These are phyloP conservation scores for Oxyscelio sp. DNA, from an alignment of 2,888 invertebrate genomes.

Conservation along the genomic window DNA sequence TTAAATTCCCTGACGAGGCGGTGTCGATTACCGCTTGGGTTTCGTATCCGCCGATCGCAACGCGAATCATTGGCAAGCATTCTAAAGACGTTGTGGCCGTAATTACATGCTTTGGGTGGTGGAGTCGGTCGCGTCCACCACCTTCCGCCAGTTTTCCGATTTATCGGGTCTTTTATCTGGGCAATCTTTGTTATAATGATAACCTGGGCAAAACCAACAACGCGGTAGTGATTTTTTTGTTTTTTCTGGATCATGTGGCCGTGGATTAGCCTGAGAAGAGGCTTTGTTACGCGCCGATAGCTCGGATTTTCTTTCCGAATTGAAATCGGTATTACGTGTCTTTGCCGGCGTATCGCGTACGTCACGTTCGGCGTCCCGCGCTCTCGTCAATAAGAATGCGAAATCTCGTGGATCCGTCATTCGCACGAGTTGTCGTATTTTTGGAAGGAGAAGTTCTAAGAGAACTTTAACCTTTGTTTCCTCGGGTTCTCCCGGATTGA, in stretches of 20 bases:
- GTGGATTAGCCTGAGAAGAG: no score
- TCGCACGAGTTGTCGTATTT: not conserved
- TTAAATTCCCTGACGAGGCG: slow-evolving; percentile 5
- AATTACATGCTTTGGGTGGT: not conserved
- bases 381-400: not conserved
- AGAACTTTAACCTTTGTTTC: not conserved
- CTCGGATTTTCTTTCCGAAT: no score
- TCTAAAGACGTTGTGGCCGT: not conserved
- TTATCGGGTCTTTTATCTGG: not conserved
- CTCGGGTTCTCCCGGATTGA: not conserved
- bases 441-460: not conserved
- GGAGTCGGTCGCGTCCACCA: not conserved
- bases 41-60: not conserved
- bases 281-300: not conserved
- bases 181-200: slow-evolving; percentile 33
- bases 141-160: slow-evolving; percentile 32
- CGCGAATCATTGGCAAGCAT: not conserved
- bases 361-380: not conserved
- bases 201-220: slow-evolving; percentile 30
- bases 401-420: not conserved
- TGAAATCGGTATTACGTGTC: no score
- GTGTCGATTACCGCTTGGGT: slow-evolving; percentile 6
- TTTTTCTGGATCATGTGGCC: no score
- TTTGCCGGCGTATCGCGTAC: no score
- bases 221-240: not conserved